Evolutionary conservation across 2,113 vertebrate genomes (phyloP).

Genomic region (Rousettus leschenaultii): DNA sequence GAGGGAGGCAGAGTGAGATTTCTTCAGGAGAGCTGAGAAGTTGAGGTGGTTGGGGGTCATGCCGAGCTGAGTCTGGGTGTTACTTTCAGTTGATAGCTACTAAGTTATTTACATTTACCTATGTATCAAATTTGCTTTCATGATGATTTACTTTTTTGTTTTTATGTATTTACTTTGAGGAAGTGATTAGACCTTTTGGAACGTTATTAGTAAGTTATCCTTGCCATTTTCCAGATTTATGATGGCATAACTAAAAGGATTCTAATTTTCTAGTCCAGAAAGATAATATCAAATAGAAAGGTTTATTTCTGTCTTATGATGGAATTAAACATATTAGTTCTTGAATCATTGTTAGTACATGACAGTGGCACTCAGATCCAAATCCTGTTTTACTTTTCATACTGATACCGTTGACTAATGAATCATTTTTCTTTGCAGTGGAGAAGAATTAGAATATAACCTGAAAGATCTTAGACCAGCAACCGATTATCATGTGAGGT

Average conservation of each 20-base stretch:
- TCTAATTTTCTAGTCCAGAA: background rate
- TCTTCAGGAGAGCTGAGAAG: background rate
- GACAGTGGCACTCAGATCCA: background rate
- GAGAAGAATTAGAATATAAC: slow-evolving; percentile 95
- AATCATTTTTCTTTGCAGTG: slow-evolving; percentile 83
- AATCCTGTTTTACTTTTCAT: background rate
- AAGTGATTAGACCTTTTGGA: background rate
- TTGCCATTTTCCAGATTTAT: background rate
- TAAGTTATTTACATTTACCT: background rate
- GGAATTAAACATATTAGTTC: background rate
- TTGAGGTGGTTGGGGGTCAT: background rate
- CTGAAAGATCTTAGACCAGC: slow-evolving; percentile 96
- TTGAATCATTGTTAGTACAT: background rate
- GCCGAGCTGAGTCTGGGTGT: background rate
- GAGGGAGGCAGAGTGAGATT: background rate
- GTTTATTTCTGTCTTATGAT: background rate
- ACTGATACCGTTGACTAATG: slow-evolving; percentile 32
- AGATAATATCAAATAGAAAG: background rate
- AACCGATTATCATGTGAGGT: slow-evolving; percentile 97
- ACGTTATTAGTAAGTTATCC: background rate
- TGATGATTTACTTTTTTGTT: background rate
- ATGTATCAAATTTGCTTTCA: background rate
- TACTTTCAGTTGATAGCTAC: background rate
- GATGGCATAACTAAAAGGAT: background rate
- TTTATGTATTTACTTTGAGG: background rate